Conservation (phyloP, 2,797 vertebrate genomes). For the Oreortyx pictus region DNA sequence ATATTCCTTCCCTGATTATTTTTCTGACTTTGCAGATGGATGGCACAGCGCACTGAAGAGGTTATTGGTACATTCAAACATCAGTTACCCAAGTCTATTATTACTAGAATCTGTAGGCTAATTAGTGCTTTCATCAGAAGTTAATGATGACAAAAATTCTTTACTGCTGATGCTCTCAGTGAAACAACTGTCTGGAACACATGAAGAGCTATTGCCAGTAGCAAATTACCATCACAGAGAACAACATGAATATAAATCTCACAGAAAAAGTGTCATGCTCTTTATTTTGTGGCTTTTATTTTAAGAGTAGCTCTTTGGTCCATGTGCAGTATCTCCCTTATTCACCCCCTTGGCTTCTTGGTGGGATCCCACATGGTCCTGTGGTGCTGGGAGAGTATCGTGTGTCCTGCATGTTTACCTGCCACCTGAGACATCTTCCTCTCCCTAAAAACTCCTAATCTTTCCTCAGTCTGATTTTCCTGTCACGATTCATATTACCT, state of each 20-base stretch:
- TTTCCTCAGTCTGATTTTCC: not conserved
- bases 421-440: not conserved
- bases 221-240: slow-evolving; percentile 34
- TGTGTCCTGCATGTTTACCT: not conserved
- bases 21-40: slow-evolving; percentile 11
- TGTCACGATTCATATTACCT: not conserved
- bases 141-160: slow-evolving; percentile 59
- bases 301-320: not conserved
- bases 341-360: not conserved
- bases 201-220: slow-evolving; percentile 43
- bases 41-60: slow-evolving; percentile 6
- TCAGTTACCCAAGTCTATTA: slow-evolving; percentile 8
- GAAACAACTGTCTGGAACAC: slow-evolving; percentile 51
- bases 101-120: slow-evolving; percentile 32
- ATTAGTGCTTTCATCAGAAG: slow-evolving; percentile 51
- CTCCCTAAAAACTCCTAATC: not conserved
- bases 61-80: slow-evolving; percentile 14
- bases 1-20: not conserved
- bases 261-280: not conserved
- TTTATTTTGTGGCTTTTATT: slow-evolving; percentile 18
- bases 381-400: not conserved
- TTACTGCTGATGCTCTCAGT: slow-evolving; percentile 45
- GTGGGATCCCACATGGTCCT: fast-evolving
- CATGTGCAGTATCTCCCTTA: not conserved
- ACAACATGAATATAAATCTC: slow-evolving; percentile 5